Percentiles rank a stretch among this genome's conserved stretches.
Evolutionary conservation across 2,113 vertebrate genomes (phyloP).

Genomic region (Prunella himalayana): DNA sequence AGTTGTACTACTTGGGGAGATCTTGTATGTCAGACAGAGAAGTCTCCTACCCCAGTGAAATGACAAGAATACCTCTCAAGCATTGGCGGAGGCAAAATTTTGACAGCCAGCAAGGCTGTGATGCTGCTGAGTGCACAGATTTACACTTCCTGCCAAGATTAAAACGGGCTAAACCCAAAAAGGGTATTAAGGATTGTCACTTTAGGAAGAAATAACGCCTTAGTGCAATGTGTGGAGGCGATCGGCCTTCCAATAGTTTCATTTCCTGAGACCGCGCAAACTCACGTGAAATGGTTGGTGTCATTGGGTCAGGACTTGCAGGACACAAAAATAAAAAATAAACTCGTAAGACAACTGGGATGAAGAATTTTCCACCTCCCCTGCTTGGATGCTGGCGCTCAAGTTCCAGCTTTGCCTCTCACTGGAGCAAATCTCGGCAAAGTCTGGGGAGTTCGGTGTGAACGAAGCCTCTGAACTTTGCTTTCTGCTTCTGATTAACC

Average conservation of each 20-base stretch:
- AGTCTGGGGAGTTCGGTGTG: background rate
- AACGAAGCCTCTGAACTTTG: background rate
- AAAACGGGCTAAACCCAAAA: constrained; percentile 76
- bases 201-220: constrained; percentile 64
- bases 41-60: constrained; percentile 67
- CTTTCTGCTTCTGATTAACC: constrained; percentile 25
- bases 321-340: background rate
- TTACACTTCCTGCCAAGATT: constrained; percentile 76
- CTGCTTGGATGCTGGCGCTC: background rate
- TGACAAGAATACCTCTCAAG: constrained; percentile 72
- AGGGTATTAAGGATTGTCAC: constrained; percentile 74
- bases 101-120: constrained; percentile 74
- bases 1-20: constrained; percentile 39
- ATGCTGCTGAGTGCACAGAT: constrained; percentile 71
- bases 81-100: constrained; percentile 70
- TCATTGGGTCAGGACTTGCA: background rate
- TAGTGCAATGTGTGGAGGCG: background rate
- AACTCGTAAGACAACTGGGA: background rate
- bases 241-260: background rate
- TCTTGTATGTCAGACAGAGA: constrained; percentile 62
- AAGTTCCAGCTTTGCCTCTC: background rate
- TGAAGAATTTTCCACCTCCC: background rate
- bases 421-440: background rate
- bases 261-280: background rate
- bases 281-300: background rate